Conservation (phyloP, 2,797 vertebrate genomes). For the Malacoctenus gilli region DNA sequence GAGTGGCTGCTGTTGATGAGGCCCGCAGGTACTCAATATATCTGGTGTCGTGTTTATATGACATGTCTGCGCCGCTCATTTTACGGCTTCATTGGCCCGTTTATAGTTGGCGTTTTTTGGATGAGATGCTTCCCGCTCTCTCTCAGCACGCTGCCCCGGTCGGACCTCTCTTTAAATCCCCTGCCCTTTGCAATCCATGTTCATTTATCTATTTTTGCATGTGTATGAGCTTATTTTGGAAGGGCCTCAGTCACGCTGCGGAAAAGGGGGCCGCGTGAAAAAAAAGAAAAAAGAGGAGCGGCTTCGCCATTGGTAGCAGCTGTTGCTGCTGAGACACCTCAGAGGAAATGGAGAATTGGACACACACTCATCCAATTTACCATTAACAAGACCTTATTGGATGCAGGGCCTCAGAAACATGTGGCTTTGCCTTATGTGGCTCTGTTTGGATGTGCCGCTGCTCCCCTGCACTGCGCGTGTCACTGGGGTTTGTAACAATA, state of each 20-base stretch:
- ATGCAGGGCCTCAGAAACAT: constrained; percentile 78
- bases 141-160: constrained; percentile 50
- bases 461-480: constrained; percentile 9
- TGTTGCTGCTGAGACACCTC: constrained; percentile 82
- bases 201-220: constrained; percentile 82
- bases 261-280: constrained; percentile 70
- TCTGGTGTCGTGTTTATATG: constrained; percentile 43
- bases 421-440: constrained; percentile 73
- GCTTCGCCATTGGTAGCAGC: constrained; percentile 83
- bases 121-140: constrained; percentile 57
- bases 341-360: constrained; percentile 84
- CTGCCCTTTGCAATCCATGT: constrained; percentile 78
- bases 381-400: constrained; percentile 87
- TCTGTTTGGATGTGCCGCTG: constrained; percentile 60
- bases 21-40: constrained; percentile 27
- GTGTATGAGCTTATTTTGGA: constrained; percentile 80
- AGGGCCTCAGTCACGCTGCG: constrained; percentile 71
- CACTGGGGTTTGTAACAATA: constrained; percentile 32
- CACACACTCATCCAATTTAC: constrained; percentile 85
- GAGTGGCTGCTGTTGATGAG: constrained; percentile 31
- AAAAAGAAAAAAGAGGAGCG: constrained; percentile 46
- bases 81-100: constrained; percentile 59
- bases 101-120: constrained; percentile 63
- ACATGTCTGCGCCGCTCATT: constrained; percentile 51
- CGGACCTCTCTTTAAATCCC: constrained; percentile 66